Evolutionary conservation across 1,140 invertebrate species (phyloP), one percentile per base, ranked within the genome.

Genomic region (Nasonia longicornis): DNA sequence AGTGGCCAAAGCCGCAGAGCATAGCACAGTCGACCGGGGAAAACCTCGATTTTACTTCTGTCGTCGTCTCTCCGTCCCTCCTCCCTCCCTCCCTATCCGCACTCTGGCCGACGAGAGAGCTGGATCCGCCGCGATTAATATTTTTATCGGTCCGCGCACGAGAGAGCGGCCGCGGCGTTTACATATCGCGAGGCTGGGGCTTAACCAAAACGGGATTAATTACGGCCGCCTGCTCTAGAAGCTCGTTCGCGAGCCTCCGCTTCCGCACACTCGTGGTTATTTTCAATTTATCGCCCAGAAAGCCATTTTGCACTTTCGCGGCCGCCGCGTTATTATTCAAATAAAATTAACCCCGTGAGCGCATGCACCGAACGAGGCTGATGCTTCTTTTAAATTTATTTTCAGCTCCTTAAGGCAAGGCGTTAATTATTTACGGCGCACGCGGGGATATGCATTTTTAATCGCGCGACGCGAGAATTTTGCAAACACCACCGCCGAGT

Each of bases 151-250:
- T 12, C 29, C 48, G 69, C 48, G 35, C 29, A 22, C 11, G 69
- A 16, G 16, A 14, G 16, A 71, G 69, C 29, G 35, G 16, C 8
- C 8, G 38, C 38, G 6, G n/a, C 71, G 71, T 26, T 73, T 63
- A 63, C 26, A 63, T 52, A 48, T 73, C 52, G 48, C 45, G 22
- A 12, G 6, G 73, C 58, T 42, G 20, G 31, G 52, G 48, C 69
- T 72, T 79, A 42, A 79, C 70, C 70, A 79, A 73, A 79, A 73
- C n/a, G 58, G 78, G 70, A 79, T 66, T 63, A 66, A 79, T 79
- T 64, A 38, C 52, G 16, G 22, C 26, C 29, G 45, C 38, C 6
- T 72, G 72, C 45, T 58, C 20, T 42, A 74, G 22, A 67, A 67
- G 64, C 64, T 67, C 42, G 35, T 6, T 4, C 52, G 20, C 20